phyloP scores from a whole-genome alignment of 2,797 vertebrate genomes.

The Gymnothorax javanicus region DNA sequence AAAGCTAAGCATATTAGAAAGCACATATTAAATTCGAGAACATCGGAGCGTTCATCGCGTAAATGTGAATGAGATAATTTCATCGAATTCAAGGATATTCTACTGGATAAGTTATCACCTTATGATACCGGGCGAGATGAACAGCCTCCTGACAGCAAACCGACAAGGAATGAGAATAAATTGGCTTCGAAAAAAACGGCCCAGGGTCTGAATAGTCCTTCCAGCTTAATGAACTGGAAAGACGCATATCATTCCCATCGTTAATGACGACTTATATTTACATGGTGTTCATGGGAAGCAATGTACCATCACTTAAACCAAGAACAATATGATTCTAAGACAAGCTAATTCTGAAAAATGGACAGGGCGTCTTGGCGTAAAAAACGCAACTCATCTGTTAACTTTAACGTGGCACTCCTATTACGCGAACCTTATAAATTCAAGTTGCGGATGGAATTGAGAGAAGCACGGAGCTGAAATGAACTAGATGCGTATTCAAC shows the following conservation, averaged over 20 bases:
- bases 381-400: conserved; percentile 59
- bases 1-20: not conserved
- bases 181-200: not conserved
- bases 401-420: conserved; percentile 60
- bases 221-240: not conserved
- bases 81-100: not conserved
- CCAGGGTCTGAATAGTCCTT: not conserved
- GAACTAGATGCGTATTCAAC: conserved; percentile 20
- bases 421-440: conserved; percentile 63
- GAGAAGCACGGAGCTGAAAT: conserved; percentile 22
- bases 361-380: conserved; percentile 45
- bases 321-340: conserved; percentile 37
- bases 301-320: conserved; percentile 36
- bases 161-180: not conserved
- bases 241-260: not conserved
- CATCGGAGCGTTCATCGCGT: not conserved
- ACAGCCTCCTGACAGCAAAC: not conserved
- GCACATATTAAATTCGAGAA: not conserved
- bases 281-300: conserved; percentile 17
- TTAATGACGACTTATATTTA: not conserved
- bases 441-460: conserved; percentile 46
- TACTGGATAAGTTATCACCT: not conserved
- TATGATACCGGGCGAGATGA: not conserved
- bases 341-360: conserved; percentile 48
- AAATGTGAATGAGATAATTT: not conserved